Evolutionary conservation across 2,797 vertebrate species (phyloP).

Genomic region (Gobionotothen gibberifrons): DNA sequence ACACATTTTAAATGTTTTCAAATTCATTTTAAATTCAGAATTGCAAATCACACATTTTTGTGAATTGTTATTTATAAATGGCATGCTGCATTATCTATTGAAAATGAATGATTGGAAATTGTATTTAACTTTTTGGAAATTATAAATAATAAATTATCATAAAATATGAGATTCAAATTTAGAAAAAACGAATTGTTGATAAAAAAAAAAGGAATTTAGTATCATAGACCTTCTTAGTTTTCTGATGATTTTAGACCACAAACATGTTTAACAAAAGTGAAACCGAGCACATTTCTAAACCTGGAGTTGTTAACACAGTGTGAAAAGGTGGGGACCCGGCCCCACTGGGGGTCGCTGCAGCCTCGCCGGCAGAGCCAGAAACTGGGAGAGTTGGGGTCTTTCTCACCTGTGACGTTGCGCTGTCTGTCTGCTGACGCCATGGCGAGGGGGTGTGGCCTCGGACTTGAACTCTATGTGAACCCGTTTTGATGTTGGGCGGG

Average conservation of each 20-base stretch:
- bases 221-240: not conserved
- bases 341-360: conserved; percentile 67
- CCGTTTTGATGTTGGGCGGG: conserved; percentile 49
- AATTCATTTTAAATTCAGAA: not conserved
- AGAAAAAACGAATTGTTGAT: not conserved
- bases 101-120: not conserved
- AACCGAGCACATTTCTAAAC: not conserved
- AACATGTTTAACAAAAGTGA: not conserved
- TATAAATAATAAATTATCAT: not conserved
- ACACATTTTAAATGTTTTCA: not conserved
- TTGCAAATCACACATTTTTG: not conserved
- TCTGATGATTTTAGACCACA: not conserved
- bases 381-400: not conserved
- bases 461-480: conserved; percentile 81
- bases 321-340: not conserved
- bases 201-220: not conserved
- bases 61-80: not conserved
- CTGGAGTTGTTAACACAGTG: not conserved
- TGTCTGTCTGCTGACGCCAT: conserved; percentile 51
- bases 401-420: conserved; percentile 37
- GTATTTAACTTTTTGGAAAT: not conserved
- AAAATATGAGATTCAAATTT: not conserved
- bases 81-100: not conserved
- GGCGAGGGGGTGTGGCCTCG: conserved; percentile 62
- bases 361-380: not conserved